These are phyloP conservation scores for Philopedon plagiatum DNA, from an alignment of 2,888 invertebrate species.

Conservation along the genomic window DNA sequence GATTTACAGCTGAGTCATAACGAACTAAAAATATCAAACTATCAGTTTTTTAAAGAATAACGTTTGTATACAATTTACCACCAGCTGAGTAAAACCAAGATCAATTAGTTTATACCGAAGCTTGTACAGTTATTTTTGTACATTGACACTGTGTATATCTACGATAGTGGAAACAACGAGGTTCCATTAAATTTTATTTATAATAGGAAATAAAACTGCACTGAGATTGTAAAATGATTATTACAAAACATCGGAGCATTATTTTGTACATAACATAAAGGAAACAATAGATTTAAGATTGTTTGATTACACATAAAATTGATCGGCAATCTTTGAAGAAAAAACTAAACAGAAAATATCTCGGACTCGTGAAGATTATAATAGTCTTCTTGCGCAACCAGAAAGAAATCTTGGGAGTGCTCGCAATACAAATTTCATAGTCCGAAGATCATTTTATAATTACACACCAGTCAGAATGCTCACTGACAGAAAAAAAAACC, in stretches of 20 bases:
- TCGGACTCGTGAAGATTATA: constrained; percentile 41
- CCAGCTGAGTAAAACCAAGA: constrained; percentile 39
- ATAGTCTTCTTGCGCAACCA: constrained; percentile 35
- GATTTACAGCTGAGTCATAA: neutral
- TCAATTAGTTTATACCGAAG: constrained; percentile 40
- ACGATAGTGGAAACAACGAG: constrained; percentile 28
- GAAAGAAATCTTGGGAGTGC: constrained; percentile 38
- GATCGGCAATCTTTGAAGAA: constrained; percentile 29
- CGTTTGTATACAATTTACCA: constrained; percentile 40
- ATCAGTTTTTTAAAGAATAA: constrained; percentile 23
- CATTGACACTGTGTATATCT: constrained; percentile 40
- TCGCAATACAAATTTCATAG: constrained; percentile 43
- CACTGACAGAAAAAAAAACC: constrained; percentile 25
- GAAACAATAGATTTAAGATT: constrained; percentile 41
- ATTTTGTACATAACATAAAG: constrained; percentile 31
- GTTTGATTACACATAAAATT: constrained; percentile 37
- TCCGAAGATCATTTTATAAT: constrained; percentile 40
- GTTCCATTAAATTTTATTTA: constrained; percentile 38
- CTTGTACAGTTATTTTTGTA: constrained; percentile 44
- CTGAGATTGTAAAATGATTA: constrained; percentile 24
- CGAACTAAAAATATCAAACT: neutral
- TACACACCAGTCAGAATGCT: constrained; percentile 28
- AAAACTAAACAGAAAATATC: constrained; percentile 34
- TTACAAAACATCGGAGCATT: constrained; percentile 26
- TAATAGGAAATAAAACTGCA: constrained; percentile 35